These are phyloP conservation scores for Prochilodus magdalenae DNA, from an alignment of 2,113 vertebrate species.

Conservation along the genomic window DNA sequence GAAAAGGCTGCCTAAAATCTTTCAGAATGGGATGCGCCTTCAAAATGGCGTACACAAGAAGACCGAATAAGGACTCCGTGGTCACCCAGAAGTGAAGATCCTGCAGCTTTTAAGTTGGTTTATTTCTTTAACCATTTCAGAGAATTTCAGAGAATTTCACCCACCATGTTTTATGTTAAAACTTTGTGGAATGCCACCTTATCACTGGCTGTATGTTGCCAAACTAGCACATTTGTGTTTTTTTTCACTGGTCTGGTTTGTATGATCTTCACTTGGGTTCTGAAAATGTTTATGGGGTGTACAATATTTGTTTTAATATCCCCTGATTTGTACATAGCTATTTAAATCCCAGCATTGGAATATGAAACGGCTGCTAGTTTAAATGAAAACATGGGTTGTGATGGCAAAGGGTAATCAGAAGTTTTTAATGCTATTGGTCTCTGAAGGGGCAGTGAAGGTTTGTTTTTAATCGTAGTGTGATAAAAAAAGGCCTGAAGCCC, in stretches of 20 bases:
- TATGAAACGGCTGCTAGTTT: constrained; percentile 30
- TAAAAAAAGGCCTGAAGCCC: background rate
- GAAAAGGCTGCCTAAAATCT: constrained; percentile 78
- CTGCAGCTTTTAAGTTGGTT: constrained; percentile 31
- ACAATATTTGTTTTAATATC: constrained; percentile 12
- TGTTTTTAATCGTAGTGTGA: constrained; percentile 7
- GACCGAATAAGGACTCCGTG: constrained; percentile 26
- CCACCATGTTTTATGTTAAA: constrained; percentile 57
- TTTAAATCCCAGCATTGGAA: constrained; percentile 24
- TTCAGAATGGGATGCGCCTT: constrained; percentile 65
- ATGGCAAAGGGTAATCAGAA: constrained; percentile 26
- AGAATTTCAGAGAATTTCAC: constrained; percentile 19
- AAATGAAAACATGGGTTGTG: constrained; percentile 28
- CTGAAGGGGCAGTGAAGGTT: constrained; percentile 38
- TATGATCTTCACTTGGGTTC: constrained; percentile 47
- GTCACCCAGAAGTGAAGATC: background rate
- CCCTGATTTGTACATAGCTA: constrained; percentile 21
- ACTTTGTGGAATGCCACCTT: constrained; percentile 53
- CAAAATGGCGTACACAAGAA: constrained; percentile 63
- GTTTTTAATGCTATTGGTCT: constrained; percentile 31
- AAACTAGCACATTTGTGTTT: constrained; percentile 32
- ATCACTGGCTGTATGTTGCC: constrained; percentile 42
- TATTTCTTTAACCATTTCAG: constrained; percentile 54
- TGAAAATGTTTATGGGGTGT: constrained; percentile 49
- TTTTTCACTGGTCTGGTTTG: constrained; percentile 37